A percentile compares a stretch with the other conserved stretches of the same genome.
Evolutionary conservation across 2,888 invertebrate genomes (phyloP).

Genomic region (Limnephilus marmoratus): DNA sequence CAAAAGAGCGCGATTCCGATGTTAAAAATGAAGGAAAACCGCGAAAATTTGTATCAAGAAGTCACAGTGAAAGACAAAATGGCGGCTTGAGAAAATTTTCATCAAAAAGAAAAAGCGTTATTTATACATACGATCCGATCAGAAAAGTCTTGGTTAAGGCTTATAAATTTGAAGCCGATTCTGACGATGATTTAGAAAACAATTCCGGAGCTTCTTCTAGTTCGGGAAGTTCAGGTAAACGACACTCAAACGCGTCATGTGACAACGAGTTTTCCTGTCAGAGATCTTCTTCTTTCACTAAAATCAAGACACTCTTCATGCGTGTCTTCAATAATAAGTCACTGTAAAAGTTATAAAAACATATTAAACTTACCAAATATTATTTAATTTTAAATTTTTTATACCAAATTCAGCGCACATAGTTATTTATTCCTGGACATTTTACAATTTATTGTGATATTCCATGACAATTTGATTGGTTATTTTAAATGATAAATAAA

Average conservation of each 20-base stretch:
- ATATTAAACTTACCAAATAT: not conserved
- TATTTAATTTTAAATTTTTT: conserved; percentile 42
- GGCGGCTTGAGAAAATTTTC: conserved; percentile 58
- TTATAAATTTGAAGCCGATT: conserved; percentile 51
- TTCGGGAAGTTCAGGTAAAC: not conserved
- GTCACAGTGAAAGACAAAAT: conserved; percentile 61
- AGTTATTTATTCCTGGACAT: conserved; percentile 12
- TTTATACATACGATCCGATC: conserved; percentile 62
- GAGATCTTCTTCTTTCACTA: conserved; percentile 62
- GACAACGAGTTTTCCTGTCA: conserved; percentile 52
- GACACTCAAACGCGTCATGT: not conserved
- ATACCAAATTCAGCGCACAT: conserved; percentile 12
- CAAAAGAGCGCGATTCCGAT: conserved; percentile 9
- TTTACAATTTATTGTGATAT: conserved; percentile 8
- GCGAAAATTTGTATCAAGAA: conserved; percentile 51
- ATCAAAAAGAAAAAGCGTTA: conserved; percentile 63
- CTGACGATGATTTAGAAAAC: not conserved
- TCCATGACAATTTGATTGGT: conserved; percentile 6
- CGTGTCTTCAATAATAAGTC: conserved; percentile 62
- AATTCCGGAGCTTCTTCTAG: not conserved
- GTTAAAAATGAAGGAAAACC: not conserved
- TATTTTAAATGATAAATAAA: conserved; percentile 18
- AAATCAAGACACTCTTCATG: conserved; percentile 62
- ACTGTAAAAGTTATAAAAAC: conserved; percentile 40
- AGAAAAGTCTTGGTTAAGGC: conserved; percentile 59